Evolutionary conservation across 2,797 vertebrate genomes (phyloP).

Genomic region (Arrhamphus sclerolepis): DNA sequence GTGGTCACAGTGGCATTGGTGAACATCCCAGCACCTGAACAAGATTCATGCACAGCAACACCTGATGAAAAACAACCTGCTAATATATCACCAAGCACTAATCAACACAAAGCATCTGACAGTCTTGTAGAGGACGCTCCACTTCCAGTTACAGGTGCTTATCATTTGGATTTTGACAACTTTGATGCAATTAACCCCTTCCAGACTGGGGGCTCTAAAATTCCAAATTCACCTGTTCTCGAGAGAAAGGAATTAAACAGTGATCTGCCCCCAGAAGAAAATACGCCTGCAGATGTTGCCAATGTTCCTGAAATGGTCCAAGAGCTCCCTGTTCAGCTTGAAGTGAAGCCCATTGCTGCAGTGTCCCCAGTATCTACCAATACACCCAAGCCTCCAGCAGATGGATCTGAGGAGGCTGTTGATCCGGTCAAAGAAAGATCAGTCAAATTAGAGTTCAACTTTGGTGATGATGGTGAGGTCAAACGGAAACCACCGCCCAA

Average conservation of each 20-base stretch:
- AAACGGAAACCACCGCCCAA: conserved; percentile 77
- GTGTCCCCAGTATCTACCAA: conserved; percentile 24
- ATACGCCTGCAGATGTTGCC: conserved; percentile 3
- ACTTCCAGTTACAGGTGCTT: conserved; percentile 52
- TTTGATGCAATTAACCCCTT: conserved; percentile 73
- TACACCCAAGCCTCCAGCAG: neutral
- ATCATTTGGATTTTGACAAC: conserved; percentile 70
- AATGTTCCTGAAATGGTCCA: conserved; percentile 8
- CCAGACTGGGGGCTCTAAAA: conserved; percentile 66
- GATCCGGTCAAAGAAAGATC: conserved; percentile 52
- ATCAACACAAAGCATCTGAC: conserved; percentile 16
- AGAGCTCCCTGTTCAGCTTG: conserved; percentile 23
- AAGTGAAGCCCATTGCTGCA: conserved; percentile 33
- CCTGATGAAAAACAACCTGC: conserved; percentile 39
- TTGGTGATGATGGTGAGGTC: conserved; percentile 69
- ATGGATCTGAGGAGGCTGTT: conserved; percentile 25
- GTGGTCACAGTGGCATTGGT: conserved; percentile 70
- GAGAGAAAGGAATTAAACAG: conserved; percentile 26
- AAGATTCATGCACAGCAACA: conserved; percentile 19
- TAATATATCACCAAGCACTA: neutral
- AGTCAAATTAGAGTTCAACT: conserved; percentile 86
- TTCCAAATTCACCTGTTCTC: conserved; percentile 67
- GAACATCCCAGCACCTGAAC: conserved; percentile 16
- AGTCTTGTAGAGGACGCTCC: conserved; percentile 62
- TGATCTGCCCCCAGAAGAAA: conserved; percentile 17